Conservation (phyloP, 2,888 invertebrate genomes). For the Sthenelais limicola region DNA sequence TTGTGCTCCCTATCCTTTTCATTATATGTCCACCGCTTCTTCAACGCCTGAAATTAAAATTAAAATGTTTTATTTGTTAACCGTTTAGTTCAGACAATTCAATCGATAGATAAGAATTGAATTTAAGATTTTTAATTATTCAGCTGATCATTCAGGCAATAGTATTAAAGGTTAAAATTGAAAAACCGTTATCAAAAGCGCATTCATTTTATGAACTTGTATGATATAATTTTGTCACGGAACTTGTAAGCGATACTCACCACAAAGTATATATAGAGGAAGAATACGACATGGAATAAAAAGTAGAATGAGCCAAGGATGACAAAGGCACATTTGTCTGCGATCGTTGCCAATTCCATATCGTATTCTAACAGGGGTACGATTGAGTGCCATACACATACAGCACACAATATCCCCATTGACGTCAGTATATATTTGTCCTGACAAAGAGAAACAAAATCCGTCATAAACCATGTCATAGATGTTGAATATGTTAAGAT, state of each 20-base stretch:
- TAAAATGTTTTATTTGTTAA: too few relatives aligned
- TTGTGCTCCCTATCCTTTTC: slow-evolving; percentile 55
- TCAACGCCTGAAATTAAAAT: slow-evolving; percentile 50
- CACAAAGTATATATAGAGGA: slow-evolving; percentile 63
- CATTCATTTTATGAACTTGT: too few relatives aligned
- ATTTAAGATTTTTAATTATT: too few relatives aligned
- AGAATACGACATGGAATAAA: slow-evolving; percentile 65
- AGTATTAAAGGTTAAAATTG: too few relatives aligned
- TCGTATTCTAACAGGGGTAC: slow-evolving; percentile 50
- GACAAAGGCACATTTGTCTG: slow-evolving; percentile 49
- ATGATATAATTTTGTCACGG: too few relatives aligned
- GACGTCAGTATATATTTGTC: slow-evolving; percentile 57
- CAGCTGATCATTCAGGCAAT: too few relatives aligned
- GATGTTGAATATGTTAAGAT: background rate
- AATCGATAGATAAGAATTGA: too few relatives aligned
- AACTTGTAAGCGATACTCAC: slow-evolving; percentile 54
- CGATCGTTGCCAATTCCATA: slow-evolving; percentile 44
- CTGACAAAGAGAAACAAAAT: too few relatives aligned
- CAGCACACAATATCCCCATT: slow-evolving; percentile 55
- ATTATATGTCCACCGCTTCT: slow-evolving; percentile 55
- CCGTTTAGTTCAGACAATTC: too few relatives aligned
- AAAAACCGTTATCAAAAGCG: too few relatives aligned
- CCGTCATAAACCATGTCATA: background rate
- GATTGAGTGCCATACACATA: slow-evolving; percentile 57
- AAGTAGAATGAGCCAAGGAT: slow-evolving; percentile 58